Conservation (phyloP, 2,113 vertebrate species). For the Urocynchramus pylzowi region DNA sequence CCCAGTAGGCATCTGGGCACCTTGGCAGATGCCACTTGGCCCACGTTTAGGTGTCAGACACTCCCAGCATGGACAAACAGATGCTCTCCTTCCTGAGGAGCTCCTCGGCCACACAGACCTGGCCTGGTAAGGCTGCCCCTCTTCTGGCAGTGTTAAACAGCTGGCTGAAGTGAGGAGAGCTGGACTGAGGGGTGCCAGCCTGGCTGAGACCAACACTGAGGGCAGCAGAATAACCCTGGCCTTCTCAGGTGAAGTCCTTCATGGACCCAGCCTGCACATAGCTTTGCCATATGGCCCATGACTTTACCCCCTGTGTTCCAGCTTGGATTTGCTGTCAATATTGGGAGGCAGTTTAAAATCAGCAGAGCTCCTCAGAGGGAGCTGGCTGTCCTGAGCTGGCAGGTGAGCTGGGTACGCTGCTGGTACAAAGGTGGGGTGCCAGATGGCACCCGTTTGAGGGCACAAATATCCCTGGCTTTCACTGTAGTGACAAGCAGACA, state of each 20-base stretch:
- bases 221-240: neutral
- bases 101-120: accelerated
- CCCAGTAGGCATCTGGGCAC: neutral
- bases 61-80: neutral
- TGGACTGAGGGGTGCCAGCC: neutral
- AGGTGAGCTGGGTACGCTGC: neutral
- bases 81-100: neutral
- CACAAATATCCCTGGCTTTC: neutral
- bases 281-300: neutral
- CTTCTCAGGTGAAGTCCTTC: neutral
- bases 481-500: neutral
- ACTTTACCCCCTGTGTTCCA: neutral
- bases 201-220: neutral
- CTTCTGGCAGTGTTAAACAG: neutral
- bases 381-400: neutral
- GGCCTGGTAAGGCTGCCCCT: neutral
- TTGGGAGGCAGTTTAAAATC: neutral
- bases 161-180: neutral
- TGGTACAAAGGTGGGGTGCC: neutral
- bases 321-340: neutral
- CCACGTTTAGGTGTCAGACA: accelerated
- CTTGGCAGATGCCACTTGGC: neutral
- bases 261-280: accelerated
- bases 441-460: neutral
- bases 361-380: neutral